phyloP scores from a whole-genome alignment of 2,888 invertebrate species.

The Thera obeliscata region DNA sequence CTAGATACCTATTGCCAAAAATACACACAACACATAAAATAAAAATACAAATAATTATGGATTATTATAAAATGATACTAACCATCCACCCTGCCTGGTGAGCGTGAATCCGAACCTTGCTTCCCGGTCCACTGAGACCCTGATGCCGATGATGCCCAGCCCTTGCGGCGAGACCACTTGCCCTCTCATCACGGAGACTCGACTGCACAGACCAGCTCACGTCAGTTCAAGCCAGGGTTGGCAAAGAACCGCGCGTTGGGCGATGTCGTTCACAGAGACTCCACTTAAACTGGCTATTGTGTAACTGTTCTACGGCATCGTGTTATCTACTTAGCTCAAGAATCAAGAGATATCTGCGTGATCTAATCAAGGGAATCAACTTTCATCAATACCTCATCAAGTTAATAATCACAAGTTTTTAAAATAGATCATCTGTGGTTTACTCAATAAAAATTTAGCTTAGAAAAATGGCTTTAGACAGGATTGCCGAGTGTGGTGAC shows the following conservation, averaged over 20 bases:
- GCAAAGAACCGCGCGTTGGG: constrained; percentile 55
- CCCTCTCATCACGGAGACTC: constrained; percentile 99
- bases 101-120: constrained; percentile 98
- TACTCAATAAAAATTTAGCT: neutral
- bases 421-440: neutral
- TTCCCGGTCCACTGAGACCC: constrained; percentile 97
- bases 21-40: too few relatives aligned
- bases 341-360: too few relatives aligned
- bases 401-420: neutral
- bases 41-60: neutral
- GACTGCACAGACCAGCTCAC: constrained; percentile 88
- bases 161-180: constrained; percentile 97
- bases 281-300: neutral
- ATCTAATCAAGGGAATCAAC: too few relatives aligned
- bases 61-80: constrained; percentile 74
- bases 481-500: neutral
- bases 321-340: neutral
- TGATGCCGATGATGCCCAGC: constrained; percentile 97
- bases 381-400: too few relatives aligned
- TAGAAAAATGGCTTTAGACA: neutral
- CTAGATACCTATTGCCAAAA: too few relatives aligned
- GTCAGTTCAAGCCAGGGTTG: constrained; percentile 60
- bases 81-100: constrained; percentile 97
- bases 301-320: constrained; percentile 1
- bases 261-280: constrained; percentile 56